Percentiles rank a stretch among this genome's conserved stretches.
Evolutionary conservation across 2,888 invertebrate genomes (phyloP).

Genomic region (Dicranocentrus wangi): DNA sequence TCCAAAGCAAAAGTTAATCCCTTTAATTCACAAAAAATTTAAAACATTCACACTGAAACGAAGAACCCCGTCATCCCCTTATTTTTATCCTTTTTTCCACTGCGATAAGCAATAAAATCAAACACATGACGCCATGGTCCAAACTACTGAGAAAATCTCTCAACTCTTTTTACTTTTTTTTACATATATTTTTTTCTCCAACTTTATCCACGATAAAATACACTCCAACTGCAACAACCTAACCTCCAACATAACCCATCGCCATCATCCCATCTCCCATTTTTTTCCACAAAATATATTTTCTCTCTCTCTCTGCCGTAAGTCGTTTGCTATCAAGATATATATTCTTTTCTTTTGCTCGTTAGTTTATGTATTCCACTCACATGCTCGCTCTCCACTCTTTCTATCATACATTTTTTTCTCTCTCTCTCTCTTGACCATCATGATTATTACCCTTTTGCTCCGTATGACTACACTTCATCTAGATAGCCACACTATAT

Average conservation of each 20-base stretch:
- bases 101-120: too few relatives aligned
- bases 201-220: too few relatives aligned
- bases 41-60: background rate
- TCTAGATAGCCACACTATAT: background rate
- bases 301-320: too few relatives aligned
- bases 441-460: slow-evolving; percentile 27
- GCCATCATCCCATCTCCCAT: too few relatives aligned
- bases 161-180: too few relatives aligned
- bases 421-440: slow-evolving; percentile 44
- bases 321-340: slow-evolving; percentile 13
- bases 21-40: background rate
- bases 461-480: slow-evolving; percentile 9
- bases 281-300: too few relatives aligned
- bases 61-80: background rate
- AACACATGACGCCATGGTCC: too few relatives aligned
- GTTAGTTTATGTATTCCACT: slow-evolving; percentile 60
- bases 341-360: slow-evolving; percentile 13
- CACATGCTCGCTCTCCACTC: slow-evolving; percentile 59
- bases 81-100: background rate
- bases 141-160: too few relatives aligned
- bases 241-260: too few relatives aligned
- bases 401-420: slow-evolving; percentile 5
- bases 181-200: too few relatives aligned
- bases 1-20: background rate
- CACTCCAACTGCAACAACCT: too few relatives aligned